phyloP scores from a whole-genome alignment of 2,797 vertebrate species.

The Caiman crocodilus region DNA sequence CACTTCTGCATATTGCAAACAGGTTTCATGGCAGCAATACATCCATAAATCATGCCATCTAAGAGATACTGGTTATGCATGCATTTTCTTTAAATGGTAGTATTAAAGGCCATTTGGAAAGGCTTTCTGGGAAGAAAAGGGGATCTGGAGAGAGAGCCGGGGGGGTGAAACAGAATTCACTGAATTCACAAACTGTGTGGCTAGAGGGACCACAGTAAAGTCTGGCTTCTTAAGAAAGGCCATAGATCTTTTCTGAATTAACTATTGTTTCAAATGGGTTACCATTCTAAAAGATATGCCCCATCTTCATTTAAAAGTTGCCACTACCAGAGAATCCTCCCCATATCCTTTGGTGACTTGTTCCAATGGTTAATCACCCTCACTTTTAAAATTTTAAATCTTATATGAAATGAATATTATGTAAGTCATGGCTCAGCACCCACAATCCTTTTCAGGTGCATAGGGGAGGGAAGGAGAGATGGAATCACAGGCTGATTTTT shows the following conservation, averaged over 20 bases:
- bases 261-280: no score
- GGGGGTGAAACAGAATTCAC: not conserved
- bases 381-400: no score
- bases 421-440: not conserved
- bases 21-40: not conserved
- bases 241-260: no score
- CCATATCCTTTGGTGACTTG: no score
- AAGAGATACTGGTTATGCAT: not conserved
- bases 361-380: no score
- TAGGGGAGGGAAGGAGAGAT: not conserved
- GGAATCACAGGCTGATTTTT: not conserved
- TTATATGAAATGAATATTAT: no score
- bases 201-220: not conserved
- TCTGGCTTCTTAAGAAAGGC: no score
- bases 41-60: not conserved
- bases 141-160: not conserved
- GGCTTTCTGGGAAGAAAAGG: not conserved
- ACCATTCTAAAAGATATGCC: no score
- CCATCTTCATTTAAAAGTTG: not conserved
- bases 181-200: not conserved
- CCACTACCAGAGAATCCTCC: not conserved
- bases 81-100: not conserved
- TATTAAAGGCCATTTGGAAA: not conserved
- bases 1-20: not conserved
- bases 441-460: not conserved